Conservation (phyloP, 2,888 invertebrate species). For the Onthophagus sagittarius region DNA sequence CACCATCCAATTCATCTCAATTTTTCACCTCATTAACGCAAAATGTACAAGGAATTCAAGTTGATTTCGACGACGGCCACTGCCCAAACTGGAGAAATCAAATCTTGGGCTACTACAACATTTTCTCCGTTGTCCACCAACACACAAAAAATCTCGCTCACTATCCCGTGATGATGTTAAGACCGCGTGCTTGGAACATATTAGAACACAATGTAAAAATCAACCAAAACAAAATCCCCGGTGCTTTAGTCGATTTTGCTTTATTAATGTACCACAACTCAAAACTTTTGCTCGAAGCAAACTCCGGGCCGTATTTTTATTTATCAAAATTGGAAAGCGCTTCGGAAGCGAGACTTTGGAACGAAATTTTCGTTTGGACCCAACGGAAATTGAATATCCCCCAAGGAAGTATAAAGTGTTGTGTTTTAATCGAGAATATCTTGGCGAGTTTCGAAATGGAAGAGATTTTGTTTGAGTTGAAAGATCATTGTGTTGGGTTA, state of each 20-base stretch:
- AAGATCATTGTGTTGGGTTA: constrained; percentile 64
- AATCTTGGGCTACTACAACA: constrained; percentile 59
- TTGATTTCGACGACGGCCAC: constrained; percentile 68
- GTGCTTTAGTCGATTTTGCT: constrained; percentile 67
- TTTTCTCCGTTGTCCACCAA: constrained; percentile 55
- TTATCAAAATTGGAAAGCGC: constrained; percentile 67
- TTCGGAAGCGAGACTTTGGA: constrained; percentile 64
- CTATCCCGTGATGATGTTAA: constrained; percentile 61
- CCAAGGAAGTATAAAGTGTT: constrained; percentile 63
- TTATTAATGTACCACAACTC: constrained; percentile 65
- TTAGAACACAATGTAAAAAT: constrained; percentile 63
- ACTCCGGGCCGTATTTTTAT: constrained; percentile 66
- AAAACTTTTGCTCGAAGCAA: constrained; percentile 51
- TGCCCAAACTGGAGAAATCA: constrained; percentile 71
- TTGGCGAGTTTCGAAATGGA: constrained; percentile 66
- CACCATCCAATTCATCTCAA: constrained; percentile 57
- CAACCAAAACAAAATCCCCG: constrained; percentile 59
- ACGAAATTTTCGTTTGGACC: constrained; percentile 64
- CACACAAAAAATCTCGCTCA: constrained; percentile 51
- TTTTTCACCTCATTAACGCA: constrained; percentile 55
- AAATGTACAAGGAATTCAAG: constrained; percentile 60
- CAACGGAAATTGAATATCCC: constrained; percentile 56
- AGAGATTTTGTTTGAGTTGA: constrained; percentile 63
- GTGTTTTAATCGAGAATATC: constrained; percentile 69
- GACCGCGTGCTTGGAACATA: constrained; percentile 74